Base-by-base conservation (phyloP, 2,888 invertebrate species). In the Seladonia tumulorum region DNA sequence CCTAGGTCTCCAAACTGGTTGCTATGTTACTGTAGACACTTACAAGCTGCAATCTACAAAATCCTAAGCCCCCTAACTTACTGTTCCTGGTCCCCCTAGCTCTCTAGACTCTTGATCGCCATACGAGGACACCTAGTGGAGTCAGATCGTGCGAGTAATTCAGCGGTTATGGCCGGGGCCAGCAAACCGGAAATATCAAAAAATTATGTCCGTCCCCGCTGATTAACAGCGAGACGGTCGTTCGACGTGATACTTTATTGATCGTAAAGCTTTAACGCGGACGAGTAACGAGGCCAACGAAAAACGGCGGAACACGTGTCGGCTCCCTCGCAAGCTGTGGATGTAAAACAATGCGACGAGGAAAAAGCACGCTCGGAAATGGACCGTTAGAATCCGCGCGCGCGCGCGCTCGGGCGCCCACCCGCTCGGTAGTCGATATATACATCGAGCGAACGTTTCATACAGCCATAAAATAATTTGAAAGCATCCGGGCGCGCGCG, bases 221-320 rank as follows among this genome's bases (percentile, higher is more conserved):
- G 53, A 77, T 63, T 80, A 49, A 45, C 57, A 2, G 18, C n/a
- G 66, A 35, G 60, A 74, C 29, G 22, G 49, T 47, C 35, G 42
- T 29, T 76, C 35, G n/a, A 25, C 22, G 68, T 18, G 72, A 79
- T 76, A 53, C 71, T 85, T 85, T 79, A 85, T 85, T 60, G 85
- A 83, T 85, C 84, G 75, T 72, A 45, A 82, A 68, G 42, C 72
- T 49, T 1, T 49, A 22, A 22, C 22, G 16, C 22, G 25, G 29
- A 5, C 47, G 29, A 25, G 75, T 76, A 76, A 76, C 79, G 49
- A 74, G 81, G 74, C 76, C 79, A 35, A 60, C 47, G 74, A 66
- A 45, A 76, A 82, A 83, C 39, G n/a, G 77, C 29, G 72, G 29
- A 77, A 75, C 78, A 71, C 45, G 83, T 83, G 76, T 74, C 83